Evolutionary conservation across 37 sponge, comb jelly and placozoan species (phyloP), one percentile per base, ranked within the genome.

Genomic region (Halichondria panicea): DNA sequence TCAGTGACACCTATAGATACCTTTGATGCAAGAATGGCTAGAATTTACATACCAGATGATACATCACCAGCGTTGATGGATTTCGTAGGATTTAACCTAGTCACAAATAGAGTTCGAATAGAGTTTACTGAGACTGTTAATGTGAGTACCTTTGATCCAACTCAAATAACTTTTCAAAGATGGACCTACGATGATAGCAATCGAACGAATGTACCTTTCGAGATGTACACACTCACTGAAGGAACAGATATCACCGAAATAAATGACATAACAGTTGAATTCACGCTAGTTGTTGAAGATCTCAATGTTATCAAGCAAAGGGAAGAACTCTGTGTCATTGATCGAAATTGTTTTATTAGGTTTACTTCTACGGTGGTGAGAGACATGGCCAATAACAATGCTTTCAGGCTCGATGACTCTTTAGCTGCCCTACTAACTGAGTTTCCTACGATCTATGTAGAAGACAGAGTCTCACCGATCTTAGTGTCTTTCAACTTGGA

Each of bases 311-410:
- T 95, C 62, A 95, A 95, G 59, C 83, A 89, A 46, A 55, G 61
- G 21, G 40, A 61, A 39, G 66, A 45, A 0, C 81, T 93, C 31
- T 93, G 94, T 37, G 39, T 44, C 15, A n/a, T 52, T 27, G 74
- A 34, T 37, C 25, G 46, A 36, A 69, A 67, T 27, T 95, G 96
- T 39, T 88, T 82, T 46, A 72, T 95, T 15, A 78, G 93, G 31
- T 89, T 87, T 52, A 89, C 87, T 5, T 32, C 45, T 18, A 13
- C 39, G 21, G 48, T 89, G 22, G 52, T 95, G 4, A 56, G 61
- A 52, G 96, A 95, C 68, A 95, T 95, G 96, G 89, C 96, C 11
- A 75, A 79, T 21, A 95, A 95, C 41, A 46, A 43, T 27, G 84
- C 71, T 66, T 54, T 77, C 18, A 41, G 70, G 6, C 37, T 58